Base-by-base conservation (phyloP, 2,113 vertebrate species). In the Leptobrachium ailaonicum region DNA sequence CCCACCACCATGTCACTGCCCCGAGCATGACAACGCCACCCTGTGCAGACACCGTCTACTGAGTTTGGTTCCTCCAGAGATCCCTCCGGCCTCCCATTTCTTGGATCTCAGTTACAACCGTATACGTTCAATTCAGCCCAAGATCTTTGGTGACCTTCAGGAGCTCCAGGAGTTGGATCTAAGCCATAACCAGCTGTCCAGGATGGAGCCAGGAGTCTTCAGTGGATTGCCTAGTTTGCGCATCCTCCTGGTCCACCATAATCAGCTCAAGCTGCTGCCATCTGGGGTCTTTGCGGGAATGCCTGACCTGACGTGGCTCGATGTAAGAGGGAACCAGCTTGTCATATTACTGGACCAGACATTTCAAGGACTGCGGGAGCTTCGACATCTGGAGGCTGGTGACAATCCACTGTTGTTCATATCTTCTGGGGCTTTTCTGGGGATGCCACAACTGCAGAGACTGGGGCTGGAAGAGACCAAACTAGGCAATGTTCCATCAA, bases 281-380 rank as follows among this genome's bases (percentile, higher is more conserved):
- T 92, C 95, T 0, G 95, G 95, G 1, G 89, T 95, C 53, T 96
- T 97, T 73, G 88, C 93, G 0, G 95, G 94, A 1, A 85, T 96
- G 11, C 78, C 92, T 0, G 87, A 84, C 79, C 91, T 97, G 64
- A 91, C 87, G 0, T 80, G 90, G 71, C 87, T 97, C 40, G 95
- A 97, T 79, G 83, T 97, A 62, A 94, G 96, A 68, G 89, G 94
- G 77, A 97, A 97, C 78, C 92, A 96, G 85, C 94, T 97, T 12
- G 92, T 96, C 62, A 91, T 97, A 43, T 94, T 97, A 76, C 86
- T 97, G 66, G 96, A 97, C 56, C 91, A 92, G 62, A 93, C 95
- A 6, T 97, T 97, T 83, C 85, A 86, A 70, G 94, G 95, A 50
- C 87, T 95, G 71, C 45, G 71, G 43, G 92, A 82, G 70, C 87